Percentiles rank a stretch among this genome's conserved stretches.
phyloP scores from a whole-genome alignment of 2,888 invertebrate genomes.

The Platycheirus albimanus region DNA sequence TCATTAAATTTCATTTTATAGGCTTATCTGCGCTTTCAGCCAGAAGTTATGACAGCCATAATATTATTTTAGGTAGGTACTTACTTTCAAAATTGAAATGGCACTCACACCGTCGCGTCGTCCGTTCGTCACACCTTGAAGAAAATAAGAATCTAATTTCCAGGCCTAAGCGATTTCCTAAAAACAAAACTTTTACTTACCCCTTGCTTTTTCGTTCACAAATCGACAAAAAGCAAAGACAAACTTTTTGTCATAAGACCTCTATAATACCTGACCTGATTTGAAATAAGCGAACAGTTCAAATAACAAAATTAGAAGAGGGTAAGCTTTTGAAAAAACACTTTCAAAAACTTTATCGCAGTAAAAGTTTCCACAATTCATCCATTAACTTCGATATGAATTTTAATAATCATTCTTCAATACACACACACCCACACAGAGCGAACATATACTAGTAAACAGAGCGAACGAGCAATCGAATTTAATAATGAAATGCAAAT shows the following conservation, averaged over 20 bases:
- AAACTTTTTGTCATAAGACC: background rate
- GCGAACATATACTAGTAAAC: too few relatives aligned
- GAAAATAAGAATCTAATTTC: background rate
- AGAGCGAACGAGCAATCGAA: slow-evolving; percentile 39
- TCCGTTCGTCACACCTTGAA: too few relatives aligned
- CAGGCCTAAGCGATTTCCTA: background rate
- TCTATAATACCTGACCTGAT: slow-evolving; percentile 28
- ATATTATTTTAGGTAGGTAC: too few relatives aligned
- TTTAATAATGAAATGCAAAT: slow-evolving; percentile 67
- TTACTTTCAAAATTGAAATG: too few relatives aligned
- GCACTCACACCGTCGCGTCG: background rate
- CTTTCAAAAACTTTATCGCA: slow-evolving; percentile 8
- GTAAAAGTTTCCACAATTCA: slow-evolving; percentile 27
- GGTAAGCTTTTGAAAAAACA: slow-evolving; percentile 37
- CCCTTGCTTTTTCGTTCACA: background rate
- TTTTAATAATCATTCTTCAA: slow-evolving; percentile 28
- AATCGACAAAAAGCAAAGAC: background rate
- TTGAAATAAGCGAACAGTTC: slow-evolving; percentile 15
- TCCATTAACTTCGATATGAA: slow-evolving; percentile 38
- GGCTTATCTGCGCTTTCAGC: too few relatives aligned
- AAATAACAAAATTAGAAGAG: background rate
- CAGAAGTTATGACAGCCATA: too few relatives aligned
- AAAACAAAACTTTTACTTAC: background rate
- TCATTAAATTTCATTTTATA: too few relatives aligned
- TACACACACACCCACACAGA: background rate